A percentile compares a stretch with the other conserved stretches of the same genome.
These are phyloP conservation scores for Lithophane socia DNA, from an alignment of 2,888 invertebrate genomes.

Conservation along the genomic window DNA sequence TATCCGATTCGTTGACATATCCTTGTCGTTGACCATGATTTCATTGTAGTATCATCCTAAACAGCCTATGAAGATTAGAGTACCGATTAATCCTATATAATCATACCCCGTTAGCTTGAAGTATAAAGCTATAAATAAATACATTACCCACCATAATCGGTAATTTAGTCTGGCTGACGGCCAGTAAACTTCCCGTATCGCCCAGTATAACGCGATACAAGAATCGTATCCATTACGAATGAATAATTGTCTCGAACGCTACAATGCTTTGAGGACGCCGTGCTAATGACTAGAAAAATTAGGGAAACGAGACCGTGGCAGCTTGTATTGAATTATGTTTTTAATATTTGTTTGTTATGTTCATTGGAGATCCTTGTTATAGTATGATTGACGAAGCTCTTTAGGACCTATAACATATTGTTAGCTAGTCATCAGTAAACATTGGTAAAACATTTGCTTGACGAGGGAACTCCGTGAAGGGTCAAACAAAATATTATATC, in stretches of 20 bases:
- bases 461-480: no score
- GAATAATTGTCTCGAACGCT: slow-evolving; percentile 69
- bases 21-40: not conserved
- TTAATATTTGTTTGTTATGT: slow-evolving; percentile 26
- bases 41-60: not conserved
- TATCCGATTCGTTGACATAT: no score
- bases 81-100: slow-evolving; percentile 15
- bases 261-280: slow-evolving; percentile 49
- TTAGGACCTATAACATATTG: not conserved
- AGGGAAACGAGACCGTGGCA: slow-evolving; percentile 36
- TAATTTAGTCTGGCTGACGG: slow-evolving; percentile 59
- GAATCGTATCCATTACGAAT: slow-evolving; percentile 72
- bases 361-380: not conserved
- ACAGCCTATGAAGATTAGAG: slow-evolving; percentile 4
- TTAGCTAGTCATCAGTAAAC: not conserved
- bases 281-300: slow-evolving; percentile 56
- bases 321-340: slow-evolving; percentile 41
- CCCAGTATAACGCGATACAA: slow-evolving; percentile 65
- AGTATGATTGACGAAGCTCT: not conserved
- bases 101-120: slow-evolving; percentile 31
- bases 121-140: slow-evolving; percentile 53
- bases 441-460: not conserved
- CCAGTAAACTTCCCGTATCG: slow-evolving; percentile 63
- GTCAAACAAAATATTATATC: not conserved
- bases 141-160: slow-evolving; percentile 58